phyloP scores from a whole-genome alignment of 2,113 vertebrate genomes.

The Telmatochromis brachygnathus region DNA sequence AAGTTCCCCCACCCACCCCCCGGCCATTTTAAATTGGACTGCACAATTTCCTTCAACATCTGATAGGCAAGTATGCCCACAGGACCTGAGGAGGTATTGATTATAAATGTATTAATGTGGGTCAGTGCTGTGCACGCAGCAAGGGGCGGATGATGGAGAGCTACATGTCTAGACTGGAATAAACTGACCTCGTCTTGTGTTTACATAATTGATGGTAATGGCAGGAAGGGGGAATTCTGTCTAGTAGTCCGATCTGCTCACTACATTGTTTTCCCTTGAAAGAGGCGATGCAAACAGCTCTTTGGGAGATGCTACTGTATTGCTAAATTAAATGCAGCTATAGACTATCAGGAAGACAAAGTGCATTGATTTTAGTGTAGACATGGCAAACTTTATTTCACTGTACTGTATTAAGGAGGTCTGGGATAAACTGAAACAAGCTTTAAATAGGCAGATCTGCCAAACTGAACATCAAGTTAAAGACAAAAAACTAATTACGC shows the following conservation, averaged over 20 bases:
- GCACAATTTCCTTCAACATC: slow-evolving; percentile 45
- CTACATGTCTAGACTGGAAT: slow-evolving; percentile 51
- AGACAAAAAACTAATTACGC: slow-evolving; percentile 5
- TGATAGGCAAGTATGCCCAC: slow-evolving; percentile 17
- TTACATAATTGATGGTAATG: slow-evolving; percentile 24
- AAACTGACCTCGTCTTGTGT: slow-evolving; percentile 19
- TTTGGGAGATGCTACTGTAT: not conserved
- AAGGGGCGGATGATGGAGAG: slow-evolving; percentile 17
- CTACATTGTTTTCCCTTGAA: not conserved
- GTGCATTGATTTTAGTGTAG: not conserved
- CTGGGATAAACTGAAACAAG: not conserved
- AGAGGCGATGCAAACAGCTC: not conserved
- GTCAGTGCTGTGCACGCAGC: slow-evolving; percentile 35
- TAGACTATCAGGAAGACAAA: not conserved
- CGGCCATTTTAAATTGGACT: slow-evolving; percentile 60
- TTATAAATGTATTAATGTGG: slow-evolving; percentile 60
- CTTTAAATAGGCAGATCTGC: not conserved
- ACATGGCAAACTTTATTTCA: not conserved
- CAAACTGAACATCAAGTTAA: not conserved
- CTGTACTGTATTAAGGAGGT: not conserved
- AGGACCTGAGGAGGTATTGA: slow-evolving; percentile 42
- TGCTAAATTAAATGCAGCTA: not conserved
- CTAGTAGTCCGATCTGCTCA: not conserved
- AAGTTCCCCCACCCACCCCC: slow-evolving; percentile 9
- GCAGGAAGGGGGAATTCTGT: not conserved